Conservation (phyloP, 2,888 invertebrate genomes). For the Argyra leucocephala region DNA sequence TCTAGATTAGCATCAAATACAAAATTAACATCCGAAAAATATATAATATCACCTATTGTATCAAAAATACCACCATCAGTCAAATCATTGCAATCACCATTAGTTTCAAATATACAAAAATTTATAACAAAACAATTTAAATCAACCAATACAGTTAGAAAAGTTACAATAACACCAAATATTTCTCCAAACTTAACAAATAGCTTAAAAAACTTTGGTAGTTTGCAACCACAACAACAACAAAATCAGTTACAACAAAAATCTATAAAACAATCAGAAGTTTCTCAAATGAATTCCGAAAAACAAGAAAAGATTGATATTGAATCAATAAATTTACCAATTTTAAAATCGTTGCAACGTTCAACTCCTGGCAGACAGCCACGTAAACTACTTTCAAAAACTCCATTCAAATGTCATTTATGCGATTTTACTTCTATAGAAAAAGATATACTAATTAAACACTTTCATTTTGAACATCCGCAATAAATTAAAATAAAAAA, state of each 20-base stretch:
- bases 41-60: background rate
- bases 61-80: background rate
- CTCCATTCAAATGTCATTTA: slow-evolving; percentile 34
- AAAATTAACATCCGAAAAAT: no score
- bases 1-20: background rate
- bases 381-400: background rate
- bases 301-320: slow-evolving; percentile 10
- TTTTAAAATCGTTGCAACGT: no score
- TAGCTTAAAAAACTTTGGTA: background rate
- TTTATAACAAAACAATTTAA: background rate
- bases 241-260: slow-evolving; percentile 8
- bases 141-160: background rate
- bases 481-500: slow-evolving; percentile 22
- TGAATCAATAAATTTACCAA: slow-evolving; percentile 28
- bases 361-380: background rate
- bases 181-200: background rate
- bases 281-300: background rate
- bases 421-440: slow-evolving; percentile 33
- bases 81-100: background rate
- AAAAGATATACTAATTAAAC: slow-evolving; percentile 30
- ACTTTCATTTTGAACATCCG: slow-evolving; percentile 32
- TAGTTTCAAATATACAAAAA: background rate
- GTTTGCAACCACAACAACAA: background rate
- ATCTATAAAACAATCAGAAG: background rate
- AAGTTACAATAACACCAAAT: background rate